phyloP scores from a whole-genome alignment of 2,888 invertebrate genomes.

The Neoitamus cyanurus region DNA sequence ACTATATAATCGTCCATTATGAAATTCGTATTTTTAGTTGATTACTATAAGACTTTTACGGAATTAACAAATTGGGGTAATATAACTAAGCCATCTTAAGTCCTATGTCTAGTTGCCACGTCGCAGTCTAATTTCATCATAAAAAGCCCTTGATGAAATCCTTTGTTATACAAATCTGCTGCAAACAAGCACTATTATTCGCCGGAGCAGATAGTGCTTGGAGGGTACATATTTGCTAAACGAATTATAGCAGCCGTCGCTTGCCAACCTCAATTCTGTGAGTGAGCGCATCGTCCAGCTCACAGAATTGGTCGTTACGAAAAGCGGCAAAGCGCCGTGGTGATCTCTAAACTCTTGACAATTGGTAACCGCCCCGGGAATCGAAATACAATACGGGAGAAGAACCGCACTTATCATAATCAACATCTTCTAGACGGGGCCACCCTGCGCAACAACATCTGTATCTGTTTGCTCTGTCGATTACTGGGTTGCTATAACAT shows the following conservation, averaged over 20 bases:
- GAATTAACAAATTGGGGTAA: constrained; percentile 4
- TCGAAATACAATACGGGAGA: constrained; percentile 27
- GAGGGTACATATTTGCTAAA: constrained; percentile 24
- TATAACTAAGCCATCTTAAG: constrained; percentile 1
- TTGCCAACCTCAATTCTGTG: constrained; percentile 11
- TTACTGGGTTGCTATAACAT: neutral
- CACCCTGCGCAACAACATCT: neutral
- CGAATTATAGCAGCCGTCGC: constrained; percentile 1
- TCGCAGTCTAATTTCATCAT: neutral
- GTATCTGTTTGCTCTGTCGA: neutral
- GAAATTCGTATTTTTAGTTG: neutral
- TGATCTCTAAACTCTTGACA: constrained; percentile 21
- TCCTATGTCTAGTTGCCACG: neutral
- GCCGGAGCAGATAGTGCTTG: neutral
- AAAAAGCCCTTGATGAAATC: constrained; percentile 7
- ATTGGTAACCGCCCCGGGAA: neutral
- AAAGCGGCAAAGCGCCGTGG: neutral
- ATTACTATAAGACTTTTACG: neutral
- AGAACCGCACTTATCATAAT: neutral
- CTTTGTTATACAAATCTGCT: constrained; percentile 14
- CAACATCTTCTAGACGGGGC: neutral
- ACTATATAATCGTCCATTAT: neutral
- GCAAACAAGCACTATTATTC: constrained; percentile 28
- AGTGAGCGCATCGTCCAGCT: neutral
- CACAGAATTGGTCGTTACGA: neutral